A percentile compares a stretch with the other conserved stretches of the same genome.
These are phyloP conservation scores for Epirrita christyi DNA, from an alignment of 2,888 invertebrate genomes.

Conservation along the genomic window DNA sequence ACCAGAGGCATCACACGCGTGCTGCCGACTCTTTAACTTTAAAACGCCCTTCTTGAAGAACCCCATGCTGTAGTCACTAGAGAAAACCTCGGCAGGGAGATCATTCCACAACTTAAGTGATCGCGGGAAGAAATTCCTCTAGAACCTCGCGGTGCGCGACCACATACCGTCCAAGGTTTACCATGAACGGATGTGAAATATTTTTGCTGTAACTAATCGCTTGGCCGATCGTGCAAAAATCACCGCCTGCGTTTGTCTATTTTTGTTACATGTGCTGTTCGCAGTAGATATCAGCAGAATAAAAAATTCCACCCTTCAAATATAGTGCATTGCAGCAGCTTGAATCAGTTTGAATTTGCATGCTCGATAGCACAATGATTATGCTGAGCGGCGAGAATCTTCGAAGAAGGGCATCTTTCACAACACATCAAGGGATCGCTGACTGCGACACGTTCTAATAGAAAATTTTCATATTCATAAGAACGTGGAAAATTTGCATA, in stretches of 20 bases:
- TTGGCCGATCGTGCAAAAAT: constrained; percentile 30
- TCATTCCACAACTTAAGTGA: too few relatives aligned
- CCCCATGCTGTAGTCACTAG: too few relatives aligned
- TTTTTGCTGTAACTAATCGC: constrained; percentile 32
- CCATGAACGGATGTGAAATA: constrained; percentile 31
- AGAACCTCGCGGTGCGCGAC: too few relatives aligned
- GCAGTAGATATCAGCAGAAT: constrained; percentile 14
- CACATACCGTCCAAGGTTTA: too few relatives aligned
- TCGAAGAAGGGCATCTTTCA: constrained; percentile 58
- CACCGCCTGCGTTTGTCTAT: constrained; percentile 14
- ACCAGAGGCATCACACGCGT: too few relatives aligned
- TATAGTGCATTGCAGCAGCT: constrained; percentile 21
- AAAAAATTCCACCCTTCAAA: constrained; percentile 20
- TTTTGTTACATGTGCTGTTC: constrained; percentile 24
- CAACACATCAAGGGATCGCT: constrained; percentile 74
- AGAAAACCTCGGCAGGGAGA: too few relatives aligned
- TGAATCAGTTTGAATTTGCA: constrained; percentile 57
- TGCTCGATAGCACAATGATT: constrained; percentile 51
- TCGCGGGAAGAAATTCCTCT: too few relatives aligned
- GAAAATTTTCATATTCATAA: constrained; percentile 85
- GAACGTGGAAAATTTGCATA: constrained; percentile 81
- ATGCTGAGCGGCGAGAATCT: constrained; percentile 64
- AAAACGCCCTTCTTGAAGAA: too few relatives aligned
- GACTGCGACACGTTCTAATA: constrained; percentile 83
- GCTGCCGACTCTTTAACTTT: too few relatives aligned